Base-by-base conservation (phyloP, 2,888 invertebrate species). In the Pterobdella sp. region DNA sequence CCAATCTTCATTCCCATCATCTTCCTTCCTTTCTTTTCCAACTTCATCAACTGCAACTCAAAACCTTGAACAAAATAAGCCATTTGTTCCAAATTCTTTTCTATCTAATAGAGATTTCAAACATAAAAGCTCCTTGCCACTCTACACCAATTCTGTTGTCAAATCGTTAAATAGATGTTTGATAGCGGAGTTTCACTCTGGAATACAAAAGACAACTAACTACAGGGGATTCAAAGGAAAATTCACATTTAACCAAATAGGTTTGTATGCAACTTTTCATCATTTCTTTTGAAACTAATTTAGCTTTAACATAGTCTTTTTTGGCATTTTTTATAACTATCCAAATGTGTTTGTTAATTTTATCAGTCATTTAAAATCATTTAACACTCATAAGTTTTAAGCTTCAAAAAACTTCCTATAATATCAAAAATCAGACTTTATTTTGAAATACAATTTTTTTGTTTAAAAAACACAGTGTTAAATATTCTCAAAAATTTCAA, bases 141-240 rank as follows among this genome's bases (percentile, higher is more conserved):
- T 56, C 4, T 56, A 14, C n/a, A 22, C 60, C n/a, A 56, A 22
- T 3, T 56, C 60, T 3, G 26, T 26, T 22, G 18, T 56, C 60
- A 56, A 4, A 7, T 56, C 60, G 4, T 22, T 56, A 4, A 56
- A 22, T n/a, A 56, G 60, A 56, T 56, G 60, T 22, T 26, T 56
- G n/a, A 56, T 56, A 14, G 60, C 60, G n/a, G 60, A 56, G n/a
- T 56, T 56, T 22, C 60, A 56, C 26, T 56, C 60, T 4, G 26
- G 60, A 56, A 22, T 26, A 4, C 18, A 14, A 14, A 56, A 56
- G 3, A 22, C 7, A 3, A 4, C 60, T 3, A 56, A 56, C n/a
- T 3, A 56, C n/a, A 56, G n/a, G 26, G 60, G 60, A 4, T 56
- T 56, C 60, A 56, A 56, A 22, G 60, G 60, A 56, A 7, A 26